Conservation (phyloP, 1,140 invertebrate genomes). For the Helicoverpa armigera region DNA sequence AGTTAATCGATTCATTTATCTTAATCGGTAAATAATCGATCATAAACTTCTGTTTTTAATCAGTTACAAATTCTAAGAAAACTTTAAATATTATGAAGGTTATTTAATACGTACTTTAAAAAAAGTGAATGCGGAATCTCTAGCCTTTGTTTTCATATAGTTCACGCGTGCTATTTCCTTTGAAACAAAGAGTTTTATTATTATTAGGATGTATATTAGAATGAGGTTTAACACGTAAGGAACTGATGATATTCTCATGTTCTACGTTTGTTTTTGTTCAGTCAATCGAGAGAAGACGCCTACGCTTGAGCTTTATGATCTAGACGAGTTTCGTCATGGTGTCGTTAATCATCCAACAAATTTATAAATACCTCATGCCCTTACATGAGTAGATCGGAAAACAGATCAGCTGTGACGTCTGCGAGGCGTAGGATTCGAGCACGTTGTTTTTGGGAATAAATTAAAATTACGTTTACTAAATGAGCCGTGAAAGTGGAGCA, state of each 20-base stretch:
- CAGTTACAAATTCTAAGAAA: neutral
- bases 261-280: conserved; percentile 38
- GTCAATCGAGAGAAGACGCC: conserved; percentile 25
- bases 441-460: too few relatives aligned
- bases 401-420: conserved; percentile 29
- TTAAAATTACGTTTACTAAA: too few relatives aligned
- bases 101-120: neutral
- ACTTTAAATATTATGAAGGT: neutral
- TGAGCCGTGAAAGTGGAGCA: too few relatives aligned
- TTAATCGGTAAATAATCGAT: conserved; percentile 33
- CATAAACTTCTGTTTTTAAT: conserved; percentile 7
- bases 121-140: neutral
- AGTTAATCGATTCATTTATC: conserved; percentile 26
- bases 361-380: conserved; percentile 49
- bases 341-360: conserved; percentile 37
- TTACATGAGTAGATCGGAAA: conserved; percentile 36
- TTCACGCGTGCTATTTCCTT: conserved; percentile 7
- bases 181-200: conserved; percentile 7
- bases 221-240: conserved; percentile 23
- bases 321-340: conserved; percentile 32
- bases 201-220: conserved; percentile 12
- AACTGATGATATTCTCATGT: neutral
- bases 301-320: conserved; percentile 24
- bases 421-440: neutral
- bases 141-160: conserved; percentile 4